Conservation (phyloP, 2,113 vertebrate genomes). For the Rhinoptilus africanus region DNA sequence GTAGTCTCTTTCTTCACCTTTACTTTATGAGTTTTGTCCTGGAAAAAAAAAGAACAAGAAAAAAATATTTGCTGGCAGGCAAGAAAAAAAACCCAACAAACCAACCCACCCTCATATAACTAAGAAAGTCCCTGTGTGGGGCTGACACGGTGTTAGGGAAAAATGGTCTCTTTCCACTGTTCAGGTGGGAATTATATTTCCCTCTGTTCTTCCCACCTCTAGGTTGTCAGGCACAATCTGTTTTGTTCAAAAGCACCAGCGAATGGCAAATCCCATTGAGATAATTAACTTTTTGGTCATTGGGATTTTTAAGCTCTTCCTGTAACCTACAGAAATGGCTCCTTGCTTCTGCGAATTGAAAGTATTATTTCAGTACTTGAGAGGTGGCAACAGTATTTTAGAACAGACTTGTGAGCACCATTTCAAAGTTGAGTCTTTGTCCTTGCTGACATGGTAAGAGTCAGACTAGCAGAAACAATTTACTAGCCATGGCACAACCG, state of each 20-base stretch:
- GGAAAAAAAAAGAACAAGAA: background rate
- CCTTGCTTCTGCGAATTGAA: conserved; percentile 13
- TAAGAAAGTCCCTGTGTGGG: background rate
- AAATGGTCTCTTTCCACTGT: background rate
- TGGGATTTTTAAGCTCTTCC: conserved; percentile 29
- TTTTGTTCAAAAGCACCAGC: conserved; percentile 47
- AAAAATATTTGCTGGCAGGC: background rate
- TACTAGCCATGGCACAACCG: background rate
- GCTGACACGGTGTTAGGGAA: background rate
- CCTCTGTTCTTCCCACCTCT: background rate
- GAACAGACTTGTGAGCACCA: background rate
- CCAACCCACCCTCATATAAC: background rate
- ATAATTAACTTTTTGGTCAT: background rate
- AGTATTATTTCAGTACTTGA: background rate
- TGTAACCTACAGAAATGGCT: conserved; percentile 20
- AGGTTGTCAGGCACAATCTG: conserved; percentile 6
- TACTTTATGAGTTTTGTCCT: conserved; percentile 91
- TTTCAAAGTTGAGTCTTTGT: background rate
- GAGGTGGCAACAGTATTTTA: background rate
- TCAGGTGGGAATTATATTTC: conserved; percentile 2
- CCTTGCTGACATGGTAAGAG: background rate
- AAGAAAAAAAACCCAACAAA: background rate
- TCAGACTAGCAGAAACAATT: background rate
- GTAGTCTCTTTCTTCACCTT: conserved; percentile 89
- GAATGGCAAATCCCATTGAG: background rate